Evolutionary conservation across 2,888 invertebrate species (phyloP).

Genomic region (Adela reaumurella): DNA sequence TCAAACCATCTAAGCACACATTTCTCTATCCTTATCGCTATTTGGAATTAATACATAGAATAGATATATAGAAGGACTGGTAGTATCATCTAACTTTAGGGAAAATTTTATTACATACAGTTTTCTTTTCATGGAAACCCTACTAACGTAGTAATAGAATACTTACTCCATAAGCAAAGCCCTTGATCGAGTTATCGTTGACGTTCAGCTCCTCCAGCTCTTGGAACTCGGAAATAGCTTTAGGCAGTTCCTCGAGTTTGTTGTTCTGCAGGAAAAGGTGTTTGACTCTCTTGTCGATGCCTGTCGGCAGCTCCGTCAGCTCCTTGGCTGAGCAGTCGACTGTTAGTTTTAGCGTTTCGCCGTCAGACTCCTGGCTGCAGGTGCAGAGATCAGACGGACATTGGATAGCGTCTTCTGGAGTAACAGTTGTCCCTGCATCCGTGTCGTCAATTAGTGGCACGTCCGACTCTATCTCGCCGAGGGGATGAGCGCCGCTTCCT

Average conservation of each 20-base stretch:
- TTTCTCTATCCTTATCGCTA: no score
- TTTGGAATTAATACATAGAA: no score
- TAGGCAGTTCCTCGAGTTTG: conserved; percentile 36
- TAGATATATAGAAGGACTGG: no score
- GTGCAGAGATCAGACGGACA: conserved; percentile 32
- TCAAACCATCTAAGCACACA: no score
- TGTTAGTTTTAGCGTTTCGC: conserved; percentile 22
- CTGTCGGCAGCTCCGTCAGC: conserved; percentile 44
- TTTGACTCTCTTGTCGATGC: conserved; percentile 31
- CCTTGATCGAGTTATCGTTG: conserved; percentile 34
- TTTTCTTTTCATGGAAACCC: no score
- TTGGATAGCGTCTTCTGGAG: conserved; percentile 14
- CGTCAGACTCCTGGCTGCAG: conserved; percentile 30
- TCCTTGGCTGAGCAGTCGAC: conserved; percentile 48
- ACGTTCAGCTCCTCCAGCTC: conserved; percentile 33
- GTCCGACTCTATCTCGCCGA: conserved; percentile 8
- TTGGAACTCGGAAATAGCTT: conserved; percentile 29
- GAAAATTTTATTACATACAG: no score
- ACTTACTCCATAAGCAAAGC: conserved; percentile 37
- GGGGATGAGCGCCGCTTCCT: conserved; percentile 23
- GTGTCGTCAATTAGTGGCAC: conserved; percentile 25
- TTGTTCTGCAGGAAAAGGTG: conserved; percentile 38
- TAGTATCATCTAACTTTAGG: no score
- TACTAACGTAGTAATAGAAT: conserved; percentile 1
- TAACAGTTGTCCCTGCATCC: conserved; percentile 16